Conservation (phyloP, 2,113 vertebrate genomes). For the Lycaon pictus region DNA sequence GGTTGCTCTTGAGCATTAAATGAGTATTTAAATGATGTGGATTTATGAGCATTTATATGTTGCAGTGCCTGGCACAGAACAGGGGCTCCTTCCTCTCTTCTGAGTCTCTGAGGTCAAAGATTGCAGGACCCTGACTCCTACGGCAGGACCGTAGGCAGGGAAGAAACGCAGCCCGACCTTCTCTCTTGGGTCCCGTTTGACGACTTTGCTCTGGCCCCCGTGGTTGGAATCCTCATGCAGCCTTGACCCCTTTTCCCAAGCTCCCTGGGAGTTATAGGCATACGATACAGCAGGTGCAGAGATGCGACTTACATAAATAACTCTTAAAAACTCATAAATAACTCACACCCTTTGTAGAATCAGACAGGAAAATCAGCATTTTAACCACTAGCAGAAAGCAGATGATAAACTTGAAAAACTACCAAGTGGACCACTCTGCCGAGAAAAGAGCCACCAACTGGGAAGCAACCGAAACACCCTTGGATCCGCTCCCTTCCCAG, state of each 20-base stretch:
- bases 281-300: neutral
- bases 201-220: neutral
- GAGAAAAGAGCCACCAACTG: neutral
- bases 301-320: neutral
- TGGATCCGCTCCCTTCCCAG: neutral
- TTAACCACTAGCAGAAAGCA: neutral
- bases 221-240: neutral
- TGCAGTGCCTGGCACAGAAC: no score
- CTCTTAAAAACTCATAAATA: neutral
- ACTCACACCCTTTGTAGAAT: neutral
- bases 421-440: neutral
- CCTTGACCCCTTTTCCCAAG: neutral
- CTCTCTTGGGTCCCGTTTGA: conserved; percentile 1
- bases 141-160: neutral
- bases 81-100: neutral
- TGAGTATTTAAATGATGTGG: neutral
- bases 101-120: neutral
- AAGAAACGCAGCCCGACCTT: neutral
- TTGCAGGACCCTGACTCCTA: neutral
- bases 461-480: neutral
- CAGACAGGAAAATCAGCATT: neutral
- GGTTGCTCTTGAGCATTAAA: neutral
- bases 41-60: no score
- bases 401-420: neutral
- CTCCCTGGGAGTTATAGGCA: neutral